Base-by-base conservation (phyloP, 2,113 vertebrate genomes). In the Cromileptes altivelis region DNA sequence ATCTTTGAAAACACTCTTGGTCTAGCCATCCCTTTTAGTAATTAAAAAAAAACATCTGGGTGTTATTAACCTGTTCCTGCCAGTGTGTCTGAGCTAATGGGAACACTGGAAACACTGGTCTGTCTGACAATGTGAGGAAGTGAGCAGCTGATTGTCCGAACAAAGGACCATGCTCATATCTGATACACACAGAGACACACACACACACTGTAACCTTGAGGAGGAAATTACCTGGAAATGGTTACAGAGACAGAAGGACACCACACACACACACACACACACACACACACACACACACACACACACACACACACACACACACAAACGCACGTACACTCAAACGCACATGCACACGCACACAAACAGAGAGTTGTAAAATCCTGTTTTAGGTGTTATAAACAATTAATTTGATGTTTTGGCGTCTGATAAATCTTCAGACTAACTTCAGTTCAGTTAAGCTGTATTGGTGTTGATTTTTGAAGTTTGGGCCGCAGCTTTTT, bases 91-190 rank as follows among this genome's bases (percentile, higher is more conserved):
- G 6, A 4, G 23, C 11, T 62, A 63, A 40, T 69, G 47, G 42
- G 52, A 72, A 40, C 79, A 67, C 21, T 70, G 81, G 63, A 88
- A 71, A 80, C 21, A 45, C 62, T 77, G 68, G 45, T 72, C n/a
- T 60, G 53, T 21, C 17, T 69, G 52, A 90, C 92, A 93, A 91
- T 88, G 69, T 17, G 53, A 89, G 93, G 93, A 94, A 94, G 75
- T 88, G 19, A 60, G 74, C 76, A 45, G 76, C 70, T 73, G 47
- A 68, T 86, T 77, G 42, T 78, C 27, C 27, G 52, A 89, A 94
- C 92, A 92, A 93, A 88, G 53, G 50, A 27, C 27, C 4, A 6
- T 18, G 12, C 60, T 56, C 40, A 42, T 57, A 33, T 73, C 40
- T 49, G 14, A 67, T 14, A 30, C 70, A 64, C 70, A 49, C 64